Evolutionary conservation across 2,888 invertebrate genomes (phyloP), one percentile per base, ranked within the genome.

Genomic region (Morpho helenor): DNA sequence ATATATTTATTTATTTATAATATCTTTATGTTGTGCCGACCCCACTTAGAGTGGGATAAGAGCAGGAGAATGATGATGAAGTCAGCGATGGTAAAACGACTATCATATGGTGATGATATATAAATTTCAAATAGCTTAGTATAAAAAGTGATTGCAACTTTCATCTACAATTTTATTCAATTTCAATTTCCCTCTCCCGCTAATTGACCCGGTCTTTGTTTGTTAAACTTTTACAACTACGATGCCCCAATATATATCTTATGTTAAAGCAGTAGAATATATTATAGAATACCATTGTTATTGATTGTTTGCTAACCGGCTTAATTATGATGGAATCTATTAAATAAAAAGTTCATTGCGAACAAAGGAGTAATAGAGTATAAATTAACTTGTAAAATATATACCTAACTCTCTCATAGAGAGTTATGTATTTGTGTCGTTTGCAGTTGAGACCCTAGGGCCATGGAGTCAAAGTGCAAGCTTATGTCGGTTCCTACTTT

Each of bases 271-370:
- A 7, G 7, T 42, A 23, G 42, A 51, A 41, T 42, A 41, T 8
- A 23, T 43, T 8, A 51, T 9, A 40, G 50, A 22, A 22, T 51
- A 22, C 8, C 8, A 7, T 0, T 2, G 8, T 3, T 22, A 10
- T 42, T 51, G 50, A 51, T 51, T 51, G 50, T 8, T 51, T 51
- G 50, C 2, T 51, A 42, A 51, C 42, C 0, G 50, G n/a, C 50
- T 42, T 43, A 51, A 51, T 49, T 49, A 23, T 40, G 7, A 49
- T 49, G 9, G n/a, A 41, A 10, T 40, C 31, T 31, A 6, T 7
- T 6, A 48, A 47, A 47, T 23, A 23, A 31, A 9, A 9, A 48
- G 31, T 31, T 5, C 31, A 31, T 31, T 2, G 2, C 9, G 9
- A 31, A 46, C 22, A 22, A 22, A 8, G 22, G 4, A 2, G 7